Conservation (phyloP, 92 coral and sea anemone genomes). For the Epizoanthus rinbou region DNA sequence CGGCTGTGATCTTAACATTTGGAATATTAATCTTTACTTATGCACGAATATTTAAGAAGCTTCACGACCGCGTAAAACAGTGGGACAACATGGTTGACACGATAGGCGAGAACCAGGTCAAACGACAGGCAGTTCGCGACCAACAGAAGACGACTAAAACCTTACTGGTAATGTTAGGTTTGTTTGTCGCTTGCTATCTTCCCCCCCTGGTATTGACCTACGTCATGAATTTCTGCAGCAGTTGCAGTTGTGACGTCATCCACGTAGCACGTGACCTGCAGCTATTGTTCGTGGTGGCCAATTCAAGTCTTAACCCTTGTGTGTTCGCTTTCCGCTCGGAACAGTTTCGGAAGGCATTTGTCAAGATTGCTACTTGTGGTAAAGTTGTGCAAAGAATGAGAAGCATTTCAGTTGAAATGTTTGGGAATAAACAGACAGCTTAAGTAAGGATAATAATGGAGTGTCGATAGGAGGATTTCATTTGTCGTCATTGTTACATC, state of each 20-base stretch:
- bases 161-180: conserved; percentile 17
- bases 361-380: conserved; percentile 26
- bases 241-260: conserved; percentile 23
- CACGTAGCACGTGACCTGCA: conserved; percentile 37
- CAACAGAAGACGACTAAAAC: conserved; percentile 34
- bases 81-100: conserved; percentile 26
- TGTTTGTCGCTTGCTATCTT: conserved; percentile 25
- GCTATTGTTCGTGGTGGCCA: conserved; percentile 1
- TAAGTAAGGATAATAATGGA: not conserved
- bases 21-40: conserved; percentile 18
- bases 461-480: too few relatives aligned
- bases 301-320: conserved; percentile 26
- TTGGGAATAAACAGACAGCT: not conserved
- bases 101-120: conserved; percentile 4
- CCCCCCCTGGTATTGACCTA: conserved; percentile 23
- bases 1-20: conserved; percentile 26
- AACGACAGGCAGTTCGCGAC: conserved; percentile 32
- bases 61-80: conserved; percentile 9
- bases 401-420: not conserved
- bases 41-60: conserved; percentile 27
- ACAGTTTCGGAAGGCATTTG: conserved; percentile 20
- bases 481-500: too few relatives aligned
- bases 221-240: conserved; percentile 39
- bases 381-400: not conserved
- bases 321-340: conserved; percentile 25